phyloP scores from a whole-genome alignment of 2,888 invertebrate genomes.

The Xestia rhomboidea region DNA sequence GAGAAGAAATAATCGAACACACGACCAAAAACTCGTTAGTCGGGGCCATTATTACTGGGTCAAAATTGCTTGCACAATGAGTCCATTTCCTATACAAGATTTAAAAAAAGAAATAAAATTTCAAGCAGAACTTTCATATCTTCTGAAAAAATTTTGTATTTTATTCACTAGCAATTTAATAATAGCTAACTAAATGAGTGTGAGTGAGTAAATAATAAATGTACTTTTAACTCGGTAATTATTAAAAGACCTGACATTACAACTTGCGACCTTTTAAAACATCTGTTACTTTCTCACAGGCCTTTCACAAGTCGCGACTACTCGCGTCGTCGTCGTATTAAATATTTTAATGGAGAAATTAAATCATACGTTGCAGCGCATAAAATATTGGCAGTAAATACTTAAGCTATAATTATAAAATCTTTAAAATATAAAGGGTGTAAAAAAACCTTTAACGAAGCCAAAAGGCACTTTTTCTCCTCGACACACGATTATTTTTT shows the following conservation, averaged over 20 bases:
- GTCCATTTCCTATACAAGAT: not conserved
- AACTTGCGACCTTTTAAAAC: not conserved
- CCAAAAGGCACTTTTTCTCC: no score
- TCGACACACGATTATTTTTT: no score
- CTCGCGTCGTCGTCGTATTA: conserved; percentile 1
- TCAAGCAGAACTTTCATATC: not conserved
- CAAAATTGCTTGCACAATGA: not conserved
- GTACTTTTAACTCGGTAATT: not conserved
- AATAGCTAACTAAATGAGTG: no score
- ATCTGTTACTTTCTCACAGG: conserved; percentile 26
- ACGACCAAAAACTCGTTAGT: not conserved
- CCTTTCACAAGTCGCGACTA: not conserved
- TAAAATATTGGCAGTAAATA: conserved; percentile 1
- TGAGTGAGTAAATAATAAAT: not conserved
- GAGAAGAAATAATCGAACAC: not conserved
- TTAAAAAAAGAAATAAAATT: not conserved
- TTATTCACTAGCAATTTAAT: not conserved
- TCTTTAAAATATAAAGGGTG: not conserved
- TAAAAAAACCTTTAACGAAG: no score
- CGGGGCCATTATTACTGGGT: not conserved
- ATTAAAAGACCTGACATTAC: not conserved
- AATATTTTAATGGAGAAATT: conserved; percentile 29
- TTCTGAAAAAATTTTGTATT: not conserved
- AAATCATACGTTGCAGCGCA: conserved; percentile 1
- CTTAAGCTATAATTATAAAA: not conserved